These are phyloP conservation scores for Heliothis subflexa DNA, from an alignment of 1,140 invertebrate genomes.

Conservation along the genomic window DNA sequence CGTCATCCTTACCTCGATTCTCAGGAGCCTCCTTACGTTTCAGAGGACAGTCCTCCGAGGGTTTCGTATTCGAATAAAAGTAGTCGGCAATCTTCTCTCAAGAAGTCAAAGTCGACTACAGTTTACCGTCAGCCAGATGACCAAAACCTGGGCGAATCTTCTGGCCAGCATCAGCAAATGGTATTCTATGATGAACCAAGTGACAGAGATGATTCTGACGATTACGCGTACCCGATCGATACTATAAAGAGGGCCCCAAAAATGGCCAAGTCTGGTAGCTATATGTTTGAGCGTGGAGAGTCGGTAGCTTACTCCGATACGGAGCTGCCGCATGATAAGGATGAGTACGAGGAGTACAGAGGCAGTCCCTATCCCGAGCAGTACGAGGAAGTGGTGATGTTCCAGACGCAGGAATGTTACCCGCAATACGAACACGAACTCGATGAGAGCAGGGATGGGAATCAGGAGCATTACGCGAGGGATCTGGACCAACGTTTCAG, in stretches of 20 bases:
- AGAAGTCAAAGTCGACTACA: constrained; percentile 69
- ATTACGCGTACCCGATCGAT: constrained; percentile 83
- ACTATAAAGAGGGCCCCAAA: constrained; percentile 85
- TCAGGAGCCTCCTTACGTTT: constrained; percentile 79
- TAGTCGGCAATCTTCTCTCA: constrained; percentile 79
- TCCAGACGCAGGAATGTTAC: constrained; percentile 84
- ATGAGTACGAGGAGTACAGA: constrained; percentile 80
- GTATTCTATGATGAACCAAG: constrained; percentile 77
- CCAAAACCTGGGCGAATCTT: constrained; percentile 68
- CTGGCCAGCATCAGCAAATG: constrained; percentile 69
- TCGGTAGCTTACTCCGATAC: constrained; percentile 81
- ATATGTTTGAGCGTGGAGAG: constrained; percentile 79
- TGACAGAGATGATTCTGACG: constrained; percentile 82
- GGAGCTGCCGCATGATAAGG: constrained; percentile 79
- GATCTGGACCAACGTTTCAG: constrained; percentile 81
- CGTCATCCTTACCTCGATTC: constrained; percentile 84
- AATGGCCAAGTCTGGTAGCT: constrained; percentile 77
- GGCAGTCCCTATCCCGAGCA: constrained; percentile 82
- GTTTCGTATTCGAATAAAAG: constrained; percentile 80
- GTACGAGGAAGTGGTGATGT: constrained; percentile 82
- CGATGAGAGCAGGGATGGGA: constrained; percentile 57
- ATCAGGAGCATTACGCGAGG: constrained; percentile 69
- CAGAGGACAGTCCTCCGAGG: constrained; percentile 77
- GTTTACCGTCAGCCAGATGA: constrained; percentile 72
- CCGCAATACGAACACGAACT: constrained; percentile 82